Evolutionary conservation across 2,888 invertebrate genomes (phyloP), one percentile per base, ranked within the genome.

Genomic region (Brachycybe producta): DNA sequence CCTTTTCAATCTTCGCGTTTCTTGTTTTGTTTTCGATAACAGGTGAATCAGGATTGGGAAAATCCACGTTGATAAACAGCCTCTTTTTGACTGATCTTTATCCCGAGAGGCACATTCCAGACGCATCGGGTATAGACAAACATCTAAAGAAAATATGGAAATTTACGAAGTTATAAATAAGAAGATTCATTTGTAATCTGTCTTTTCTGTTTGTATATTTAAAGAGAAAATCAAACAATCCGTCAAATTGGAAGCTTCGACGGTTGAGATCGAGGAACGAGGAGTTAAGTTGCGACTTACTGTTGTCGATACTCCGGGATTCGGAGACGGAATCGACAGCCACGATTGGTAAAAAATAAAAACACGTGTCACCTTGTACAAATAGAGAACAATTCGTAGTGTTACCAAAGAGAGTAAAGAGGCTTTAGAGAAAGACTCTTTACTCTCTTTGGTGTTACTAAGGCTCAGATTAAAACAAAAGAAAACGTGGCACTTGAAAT

Each of bases 261-360:
- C 94, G 28, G 86, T 94, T 7, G 94, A 95, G 71, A 94, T 95
- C 56, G 94, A 94, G 70, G 94, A 94, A 66, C 75, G 88, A 53
- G 94, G 94, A 1, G 92, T 94, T 0, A 92, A 92, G 64, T 72
- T 94, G 45, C 77, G 92, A 35, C 71, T 94, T 51, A 94, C 94
- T 0, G 90, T 88, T 2, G 54, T 56, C 1, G 94, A 95, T 67
- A 94, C 94, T 4, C 94, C 94, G 0, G 94, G 94, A 0, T 94
- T 85, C 66, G 92, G 92, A 39, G 94, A 94, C 70, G 88, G 91
- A 13, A 86, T 94, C 58, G 84, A 94, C 64, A 91, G 88, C 67
- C 85, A 86, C 2, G 86, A 92, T 65, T 69, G 72, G 71, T 72
- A 55, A 50, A 41, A 21, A 7, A n/a, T 24, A 5, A 41, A 7